A percentile compares a stretch with the other conserved stretches of the same genome.
phyloP scores from a whole-genome alignment of 2,113 vertebrate species.

The Myotis lucifugus region DNA sequence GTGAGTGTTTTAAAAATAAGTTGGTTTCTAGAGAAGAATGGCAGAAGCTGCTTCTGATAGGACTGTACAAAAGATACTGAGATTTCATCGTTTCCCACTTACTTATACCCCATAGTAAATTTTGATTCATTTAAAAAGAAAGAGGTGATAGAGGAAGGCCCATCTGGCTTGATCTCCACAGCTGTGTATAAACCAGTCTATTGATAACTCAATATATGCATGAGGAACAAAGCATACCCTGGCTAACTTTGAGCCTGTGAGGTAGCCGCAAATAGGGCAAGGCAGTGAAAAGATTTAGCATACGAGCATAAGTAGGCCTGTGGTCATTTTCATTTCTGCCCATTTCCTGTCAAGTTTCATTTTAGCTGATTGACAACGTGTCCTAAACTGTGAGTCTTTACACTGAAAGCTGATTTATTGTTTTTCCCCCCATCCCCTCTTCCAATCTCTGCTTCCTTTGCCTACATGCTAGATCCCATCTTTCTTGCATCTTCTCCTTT shows the following conservation, averaged over 20 bases:
- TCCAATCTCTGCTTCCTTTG: background rate
- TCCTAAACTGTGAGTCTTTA: background rate
- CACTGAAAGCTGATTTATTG: background rate
- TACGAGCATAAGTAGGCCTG: background rate
- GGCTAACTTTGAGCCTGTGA: background rate
- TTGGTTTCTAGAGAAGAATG: background rate
- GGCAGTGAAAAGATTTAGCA: background rate
- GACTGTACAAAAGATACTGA: background rate
- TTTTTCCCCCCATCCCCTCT: background rate
- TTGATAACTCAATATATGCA: constrained; percentile 27
- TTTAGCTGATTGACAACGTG: background rate
- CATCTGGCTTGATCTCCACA: background rate
- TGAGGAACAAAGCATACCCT: background rate
- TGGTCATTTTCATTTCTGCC: background rate
- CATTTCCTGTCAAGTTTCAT: constrained; percentile 6
- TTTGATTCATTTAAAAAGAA: constrained; percentile 32
- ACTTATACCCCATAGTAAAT: background rate
- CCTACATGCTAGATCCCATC: background rate
- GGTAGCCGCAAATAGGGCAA: background rate
- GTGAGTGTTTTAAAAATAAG: background rate
- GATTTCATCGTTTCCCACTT: background rate
- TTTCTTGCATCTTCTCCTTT: background rate
- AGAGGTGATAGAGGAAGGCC: background rate
- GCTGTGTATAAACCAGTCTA: background rate
- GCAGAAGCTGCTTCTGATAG: background rate